These are phyloP conservation scores for Thera britannica DNA, from an alignment of 2,888 invertebrate genomes.

Conservation along the genomic window DNA sequence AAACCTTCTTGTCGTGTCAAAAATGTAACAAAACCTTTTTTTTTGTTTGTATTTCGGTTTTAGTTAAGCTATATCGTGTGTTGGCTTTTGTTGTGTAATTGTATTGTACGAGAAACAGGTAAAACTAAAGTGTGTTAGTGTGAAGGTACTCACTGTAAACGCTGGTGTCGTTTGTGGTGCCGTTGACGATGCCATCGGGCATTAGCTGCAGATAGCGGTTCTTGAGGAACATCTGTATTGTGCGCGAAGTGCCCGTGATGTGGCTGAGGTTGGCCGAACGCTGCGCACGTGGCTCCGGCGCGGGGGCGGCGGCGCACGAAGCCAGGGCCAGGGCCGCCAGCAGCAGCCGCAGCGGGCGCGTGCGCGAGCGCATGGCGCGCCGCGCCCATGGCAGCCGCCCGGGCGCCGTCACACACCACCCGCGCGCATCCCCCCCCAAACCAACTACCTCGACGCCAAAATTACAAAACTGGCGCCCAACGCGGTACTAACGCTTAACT, in stretches of 20 bases:
- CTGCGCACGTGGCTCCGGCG: conserved; percentile 87
- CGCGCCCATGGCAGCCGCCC: conserved; percentile 83
- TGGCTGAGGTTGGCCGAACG: conserved; percentile 92
- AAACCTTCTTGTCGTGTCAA: too few relatives aligned
- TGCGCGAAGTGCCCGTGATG: conserved; percentile 91
- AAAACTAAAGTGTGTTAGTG: too few relatives aligned
- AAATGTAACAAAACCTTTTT: too few relatives aligned
- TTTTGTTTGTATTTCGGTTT: too few relatives aligned
- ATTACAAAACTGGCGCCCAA: conserved; percentile 42
- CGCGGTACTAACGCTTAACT: conserved; percentile 37
- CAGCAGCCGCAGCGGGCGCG: conserved; percentile 83
- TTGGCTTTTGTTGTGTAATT: too few relatives aligned
- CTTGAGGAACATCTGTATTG: conserved; percentile 93
- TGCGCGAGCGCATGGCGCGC: conserved; percentile 82
- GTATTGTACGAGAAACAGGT: too few relatives aligned
- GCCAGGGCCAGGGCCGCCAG: conserved; percentile 82
- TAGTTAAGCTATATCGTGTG: too few relatives aligned
- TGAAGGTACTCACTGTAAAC: conserved; percentile 90
- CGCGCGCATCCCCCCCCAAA: conserved; percentile 63
- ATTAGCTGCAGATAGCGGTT: conserved; percentile 92
- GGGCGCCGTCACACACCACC: conserved; percentile 79
- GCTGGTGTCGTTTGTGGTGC: conserved; percentile 91
- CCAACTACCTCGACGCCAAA: conserved; percentile 42
- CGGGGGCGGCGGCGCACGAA: conserved; percentile 80
- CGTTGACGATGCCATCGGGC: conserved; percentile 94